Percentiles rank a stretch among this genome's conserved stretches.
Evolutionary conservation across 2,113 vertebrate species (phyloP).

Genomic region (Telmatochromis sp.): DNA sequence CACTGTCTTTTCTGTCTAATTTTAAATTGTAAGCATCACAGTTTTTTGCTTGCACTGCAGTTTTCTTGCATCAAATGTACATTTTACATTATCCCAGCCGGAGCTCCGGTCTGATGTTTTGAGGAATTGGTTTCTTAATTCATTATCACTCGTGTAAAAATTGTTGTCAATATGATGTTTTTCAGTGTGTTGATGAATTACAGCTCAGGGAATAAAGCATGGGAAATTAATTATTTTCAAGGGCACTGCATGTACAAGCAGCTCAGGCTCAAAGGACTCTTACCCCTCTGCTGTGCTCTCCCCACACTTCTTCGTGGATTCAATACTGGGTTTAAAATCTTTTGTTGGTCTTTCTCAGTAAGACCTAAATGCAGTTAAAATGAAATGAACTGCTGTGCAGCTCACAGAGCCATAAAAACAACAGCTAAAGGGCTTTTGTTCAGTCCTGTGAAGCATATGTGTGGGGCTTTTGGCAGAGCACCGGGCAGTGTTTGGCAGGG

Average conservation of each 20-base stretch:
- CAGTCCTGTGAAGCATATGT: slow-evolving; percentile 48
- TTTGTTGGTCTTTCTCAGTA: slow-evolving; percentile 21
- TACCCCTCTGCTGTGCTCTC: not conserved
- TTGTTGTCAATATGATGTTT: slow-evolving; percentile 12
- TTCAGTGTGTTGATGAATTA: slow-evolving; percentile 9
- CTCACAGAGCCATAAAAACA: slow-evolving; percentile 58
- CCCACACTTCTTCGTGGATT: not conserved
- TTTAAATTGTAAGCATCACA: not conserved
- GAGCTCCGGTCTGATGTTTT: slow-evolving; percentile 31
- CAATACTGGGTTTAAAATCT: not conserved
- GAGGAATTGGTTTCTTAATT: slow-evolving; percentile 39
- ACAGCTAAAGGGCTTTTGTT: slow-evolving; percentile 58
- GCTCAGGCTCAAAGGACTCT: not conserved
- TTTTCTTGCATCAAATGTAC: not conserved
- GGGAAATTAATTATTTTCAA: slow-evolving; percentile 44
- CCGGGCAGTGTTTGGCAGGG: slow-evolving; percentile 47
- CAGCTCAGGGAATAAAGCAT: slow-evolving; percentile 7
- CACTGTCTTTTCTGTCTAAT: not conserved
- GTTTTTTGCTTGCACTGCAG: slow-evolving; percentile 1
- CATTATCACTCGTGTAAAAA: slow-evolving; percentile 27
- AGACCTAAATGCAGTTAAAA: slow-evolving; percentile 37
- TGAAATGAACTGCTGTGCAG: slow-evolving; percentile 46
- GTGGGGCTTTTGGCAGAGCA: slow-evolving; percentile 49
- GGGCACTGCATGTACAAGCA: not conserved
- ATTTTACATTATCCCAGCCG: not conserved